These are phyloP conservation scores for Rhadina sibilatrix DNA, from an alignment of 2,113 vertebrate genomes.

Conservation along the genomic window DNA sequence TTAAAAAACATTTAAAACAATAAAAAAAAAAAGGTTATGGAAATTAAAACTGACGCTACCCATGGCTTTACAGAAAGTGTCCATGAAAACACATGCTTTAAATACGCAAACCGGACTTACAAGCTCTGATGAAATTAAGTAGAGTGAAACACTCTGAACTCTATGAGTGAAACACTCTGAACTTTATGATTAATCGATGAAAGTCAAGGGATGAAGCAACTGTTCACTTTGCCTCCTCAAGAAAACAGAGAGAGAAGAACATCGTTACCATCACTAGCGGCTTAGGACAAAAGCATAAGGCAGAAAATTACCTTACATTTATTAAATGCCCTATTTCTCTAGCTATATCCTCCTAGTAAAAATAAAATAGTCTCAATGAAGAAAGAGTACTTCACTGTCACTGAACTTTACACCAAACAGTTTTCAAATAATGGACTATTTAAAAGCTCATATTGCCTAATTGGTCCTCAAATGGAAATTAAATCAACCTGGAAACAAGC, in stretches of 20 bases:
- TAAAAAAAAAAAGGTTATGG: neutral
- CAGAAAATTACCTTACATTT: neutral
- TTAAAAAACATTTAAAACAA: neutral
- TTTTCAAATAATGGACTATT: neutral
- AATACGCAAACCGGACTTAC: neutral
- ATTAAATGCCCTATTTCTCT: neutral
- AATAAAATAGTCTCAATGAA: neutral
- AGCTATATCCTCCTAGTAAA: neutral
- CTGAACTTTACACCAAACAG: neutral
- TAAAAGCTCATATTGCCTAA: neutral
- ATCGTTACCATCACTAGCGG: neutral
- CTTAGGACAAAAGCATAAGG: neutral
- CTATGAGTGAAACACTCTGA: neutral
- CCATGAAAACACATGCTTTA: neutral
- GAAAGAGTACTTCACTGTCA: neutral
- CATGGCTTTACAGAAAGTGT: neutral
- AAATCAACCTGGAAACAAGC: neutral
- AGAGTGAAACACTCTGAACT: neutral
- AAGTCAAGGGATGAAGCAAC: neutral
- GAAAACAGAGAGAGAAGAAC: neutral
- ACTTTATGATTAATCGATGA: neutral
- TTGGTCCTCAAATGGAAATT: neutral
- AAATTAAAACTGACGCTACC: neutral
- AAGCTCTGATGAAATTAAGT: conserved; percentile 15
- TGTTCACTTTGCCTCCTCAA: neutral